Percentiles rank a stretch among this genome's conserved stretches.
Evolutionary conservation across 2,888 invertebrate genomes (phyloP).

Genomic region (Dermolepida albohirtum): DNA sequence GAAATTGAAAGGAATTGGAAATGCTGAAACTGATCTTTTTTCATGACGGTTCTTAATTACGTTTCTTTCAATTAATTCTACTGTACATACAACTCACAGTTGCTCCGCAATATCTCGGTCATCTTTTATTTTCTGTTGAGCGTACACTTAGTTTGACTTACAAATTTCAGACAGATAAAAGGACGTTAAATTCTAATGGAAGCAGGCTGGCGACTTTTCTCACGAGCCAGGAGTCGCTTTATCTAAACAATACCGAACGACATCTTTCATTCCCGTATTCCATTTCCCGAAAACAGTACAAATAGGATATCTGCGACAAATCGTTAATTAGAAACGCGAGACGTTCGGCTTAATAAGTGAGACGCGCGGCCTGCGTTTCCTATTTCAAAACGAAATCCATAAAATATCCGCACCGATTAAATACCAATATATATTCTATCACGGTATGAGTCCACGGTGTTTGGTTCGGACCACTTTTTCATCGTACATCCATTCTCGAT

Average conservation of each 20-base stretch:
- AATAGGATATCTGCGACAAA: conserved; percentile 36
- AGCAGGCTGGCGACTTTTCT: conserved; percentile 11
- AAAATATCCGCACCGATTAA: conserved; percentile 46
- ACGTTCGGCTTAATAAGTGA: conserved; percentile 25
- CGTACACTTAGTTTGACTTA: no score
- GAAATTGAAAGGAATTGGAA: no score
- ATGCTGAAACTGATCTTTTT: no score
- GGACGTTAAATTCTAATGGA: neutral
- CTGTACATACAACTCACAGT: no score
- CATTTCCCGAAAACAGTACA: conserved; percentile 16
- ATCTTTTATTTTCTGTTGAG: no score
- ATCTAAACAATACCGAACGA: conserved; percentile 23
- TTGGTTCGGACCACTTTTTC: conserved; percentile 51
- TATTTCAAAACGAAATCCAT: conserved; percentile 39
- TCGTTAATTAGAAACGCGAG: conserved; percentile 40
- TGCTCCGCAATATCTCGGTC: no score
- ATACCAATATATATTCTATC: conserved; percentile 50
- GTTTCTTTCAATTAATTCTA: no score
- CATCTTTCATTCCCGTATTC: conserved; percentile 25
- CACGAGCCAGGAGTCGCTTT: neutral
- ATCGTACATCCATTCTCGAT: conserved; percentile 29
- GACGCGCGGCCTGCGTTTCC: conserved; percentile 1
- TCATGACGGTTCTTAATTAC: no score
- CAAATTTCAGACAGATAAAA: no score
- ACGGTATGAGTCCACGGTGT: conserved; percentile 48